These are phyloP conservation scores for Halcyon leucocephala DNA, from an alignment of 2,797 vertebrate genomes.

Conservation along the genomic window DNA sequence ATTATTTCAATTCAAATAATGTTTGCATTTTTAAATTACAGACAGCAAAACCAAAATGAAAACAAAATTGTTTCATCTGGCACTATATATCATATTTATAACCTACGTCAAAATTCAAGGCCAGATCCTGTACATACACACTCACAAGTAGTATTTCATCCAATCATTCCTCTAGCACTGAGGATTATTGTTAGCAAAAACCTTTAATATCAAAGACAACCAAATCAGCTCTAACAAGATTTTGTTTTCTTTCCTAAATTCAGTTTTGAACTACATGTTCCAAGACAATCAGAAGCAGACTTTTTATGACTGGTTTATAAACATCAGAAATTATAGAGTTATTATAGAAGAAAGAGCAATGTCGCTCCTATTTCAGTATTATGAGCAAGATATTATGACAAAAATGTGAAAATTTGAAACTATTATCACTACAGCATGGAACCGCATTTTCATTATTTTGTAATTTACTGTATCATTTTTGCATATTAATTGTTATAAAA, in stretches of 20 bases:
- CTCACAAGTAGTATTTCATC: background rate
- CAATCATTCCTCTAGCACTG: background rate
- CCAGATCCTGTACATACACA: background rate
- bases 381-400: background rate
- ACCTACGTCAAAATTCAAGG: background rate
- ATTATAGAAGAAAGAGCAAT: background rate
- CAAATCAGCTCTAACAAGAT: background rate
- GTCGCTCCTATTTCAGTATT: background rate
- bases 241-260: background rate
- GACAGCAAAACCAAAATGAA: background rate
- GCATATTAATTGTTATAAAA: slow-evolving; percentile 1
- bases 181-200: background rate
- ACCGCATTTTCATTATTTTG: background rate
- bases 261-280: background rate
- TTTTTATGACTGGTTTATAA: background rate
- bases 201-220: background rate
- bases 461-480: background rate
- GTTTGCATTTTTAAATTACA: background rate
- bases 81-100: background rate
- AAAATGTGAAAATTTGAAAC: background rate
- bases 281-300: background rate
- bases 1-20: background rate
- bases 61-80: background rate
- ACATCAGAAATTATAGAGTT: background rate
- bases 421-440: background rate